Evolutionary conservation across 2,888 invertebrate species (phyloP), one percentile per base, ranked within the genome.

Genomic region (Cephus rjabovi): DNA sequence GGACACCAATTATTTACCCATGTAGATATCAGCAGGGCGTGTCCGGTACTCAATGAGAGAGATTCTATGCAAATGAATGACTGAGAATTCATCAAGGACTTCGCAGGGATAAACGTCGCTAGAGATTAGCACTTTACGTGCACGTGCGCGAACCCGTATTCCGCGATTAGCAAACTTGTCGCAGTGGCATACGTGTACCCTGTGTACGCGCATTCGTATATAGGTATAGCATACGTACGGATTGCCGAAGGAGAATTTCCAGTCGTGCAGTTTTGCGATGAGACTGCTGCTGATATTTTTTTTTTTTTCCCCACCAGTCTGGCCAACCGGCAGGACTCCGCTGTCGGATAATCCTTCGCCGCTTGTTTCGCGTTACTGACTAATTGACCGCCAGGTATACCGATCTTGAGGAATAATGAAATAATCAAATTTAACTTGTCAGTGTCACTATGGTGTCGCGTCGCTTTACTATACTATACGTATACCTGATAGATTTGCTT

Each of bases 1-100:
- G 31, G 73, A 69, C 71, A 77, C 79, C 79, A 79, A 81, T 81
- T 81, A 81, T 81, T 81, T 81, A 81, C 79, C 74, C 76, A 75
- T 76, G 75, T 69, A 69, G 76, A 76, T 76, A 74, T 80, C 79
- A 75, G 77, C 73, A 75, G 79, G 77, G 77, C 77, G 79, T 77
- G 79, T 34, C 77, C 69, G 40, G 34, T 69, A 69, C 34, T 35
- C 69, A 74, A 69, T 56, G 37, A 34, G 70, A 74, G 70, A 74
- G 79, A 56, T 34, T 75, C 37, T 74, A 76, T 77, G 76, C 76
- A 76, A 80, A 81, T 75, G 70, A 78, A 80, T 76, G 73, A 35
- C 76, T 76, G 71, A 69, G 79, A 81, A 81, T 81, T 79, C 81
- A 81, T 81, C 79, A 81, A 75, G 76, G 73, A 74, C 76, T 74